Evolutionary conservation across 2,888 invertebrate species (phyloP), one percentile per base, ranked within the genome.

Genomic region (Dynastes tityus): DNA sequence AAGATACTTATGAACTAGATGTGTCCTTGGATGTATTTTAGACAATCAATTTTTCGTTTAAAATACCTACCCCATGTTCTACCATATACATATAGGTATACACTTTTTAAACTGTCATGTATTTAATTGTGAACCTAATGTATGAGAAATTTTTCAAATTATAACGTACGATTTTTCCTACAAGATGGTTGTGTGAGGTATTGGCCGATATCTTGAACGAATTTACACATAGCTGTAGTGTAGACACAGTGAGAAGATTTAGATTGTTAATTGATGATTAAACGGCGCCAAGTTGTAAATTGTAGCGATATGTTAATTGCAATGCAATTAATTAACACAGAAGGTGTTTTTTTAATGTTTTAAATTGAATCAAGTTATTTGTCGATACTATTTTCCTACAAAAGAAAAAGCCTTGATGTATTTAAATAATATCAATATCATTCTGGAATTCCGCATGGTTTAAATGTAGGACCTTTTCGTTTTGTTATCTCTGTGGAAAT

Each of bases 31-130:
- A 82, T 83, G 83, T 83, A 82, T 82, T 83, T 83, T 83, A 84
- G 86, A 86, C 86, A 86, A 86, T 86, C 86, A 86, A 83, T 83
- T 84, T 76, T 78, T 83, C 84, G 83, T 80, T 82, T 82, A 77
- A 76, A 78, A 78, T 78, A 78, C 40, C 45, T 45, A 45, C 45
- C 45, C 32, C 70, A 16, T 53, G 9, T 45, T 27, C 61, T 51
- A n/a, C 32, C 16, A 32, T 61, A 61, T 27, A 37, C 32, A 37
- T 5, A 37, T 37, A 37, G 32, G 32, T 53, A 53, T 53, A 53
- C n/a, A 53, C 53, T 16, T 53, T 4, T 61, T 11, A 0, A 63
- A 63, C 49, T 70, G 9, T 70, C 55, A 53, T 53, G 5, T 53
- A 13, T n/a, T 11, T 16, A 16, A 13, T 11, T 13, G n/a, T 53